These are phyloP conservation scores for Parazoanthus atlanticus DNA, from an alignment of 92 coral and sea anemone genomes.

Conservation along the genomic window DNA sequence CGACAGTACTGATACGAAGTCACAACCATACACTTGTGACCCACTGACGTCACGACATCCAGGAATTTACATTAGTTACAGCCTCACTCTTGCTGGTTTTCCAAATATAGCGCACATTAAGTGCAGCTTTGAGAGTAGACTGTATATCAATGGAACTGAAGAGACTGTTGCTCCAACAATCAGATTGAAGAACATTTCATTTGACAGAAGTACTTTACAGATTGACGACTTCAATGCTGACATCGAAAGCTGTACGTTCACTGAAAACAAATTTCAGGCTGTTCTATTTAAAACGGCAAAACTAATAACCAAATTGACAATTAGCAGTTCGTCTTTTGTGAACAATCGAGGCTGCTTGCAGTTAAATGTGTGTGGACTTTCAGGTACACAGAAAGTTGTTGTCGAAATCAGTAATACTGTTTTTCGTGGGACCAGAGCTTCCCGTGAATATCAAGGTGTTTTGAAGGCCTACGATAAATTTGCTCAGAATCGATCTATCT, in stretches of 20 bases:
- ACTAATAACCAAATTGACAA: neutral
- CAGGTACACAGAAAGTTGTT: constrained; percentile 1
- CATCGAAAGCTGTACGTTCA: neutral
- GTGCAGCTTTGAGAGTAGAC: constrained; percentile 27
- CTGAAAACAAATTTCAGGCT: neutral
- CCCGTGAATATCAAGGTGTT: neutral
- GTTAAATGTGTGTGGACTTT: neutral
- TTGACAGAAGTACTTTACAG: constrained; percentile 6
- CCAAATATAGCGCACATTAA: constrained; percentile 28
- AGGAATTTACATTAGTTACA: constrained; percentile 35
- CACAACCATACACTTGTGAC: constrained; percentile 37
- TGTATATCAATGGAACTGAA: neutral
- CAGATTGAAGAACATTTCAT: neutral
- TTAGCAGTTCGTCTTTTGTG: neutral
- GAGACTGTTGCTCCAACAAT: neutral
- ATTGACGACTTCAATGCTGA: neutral
- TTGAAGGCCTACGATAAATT: neutral
- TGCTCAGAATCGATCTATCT: neutral
- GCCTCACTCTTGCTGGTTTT: constrained; percentile 23
- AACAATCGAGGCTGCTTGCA: constrained; percentile 8
- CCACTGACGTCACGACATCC: constrained; percentile 11
- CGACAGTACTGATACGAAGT: constrained; percentile 39
- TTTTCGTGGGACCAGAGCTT: neutral
- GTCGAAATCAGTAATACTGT: neutral
- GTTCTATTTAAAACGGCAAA: neutral